Evolutionary conservation across 1,140 invertebrate genomes (phyloP).

Genomic region (Pogonomyrmex californicus): DNA sequence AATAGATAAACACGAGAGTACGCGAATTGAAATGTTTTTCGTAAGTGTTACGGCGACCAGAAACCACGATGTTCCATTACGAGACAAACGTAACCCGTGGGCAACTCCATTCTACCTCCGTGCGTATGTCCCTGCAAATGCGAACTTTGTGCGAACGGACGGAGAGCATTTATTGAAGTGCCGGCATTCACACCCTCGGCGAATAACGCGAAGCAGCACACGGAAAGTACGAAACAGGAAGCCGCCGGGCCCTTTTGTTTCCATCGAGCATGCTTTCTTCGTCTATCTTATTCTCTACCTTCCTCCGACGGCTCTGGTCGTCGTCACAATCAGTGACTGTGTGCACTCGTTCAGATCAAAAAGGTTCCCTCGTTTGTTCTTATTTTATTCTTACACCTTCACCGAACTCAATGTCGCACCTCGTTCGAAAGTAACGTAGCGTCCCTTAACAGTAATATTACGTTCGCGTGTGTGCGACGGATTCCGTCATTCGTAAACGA

Average conservation of each 20-base stretch:
- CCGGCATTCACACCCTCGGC: constrained; percentile 69
- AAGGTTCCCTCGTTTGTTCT: constrained; percentile 54
- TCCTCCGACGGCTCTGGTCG: background rate
- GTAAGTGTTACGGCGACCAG: background rate
- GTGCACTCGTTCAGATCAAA: constrained; percentile 61
- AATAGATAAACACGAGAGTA: background rate
- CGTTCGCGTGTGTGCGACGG: constrained; percentile 42
- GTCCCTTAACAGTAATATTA: constrained; percentile 68
- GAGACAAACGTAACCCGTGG: constrained; percentile 1
- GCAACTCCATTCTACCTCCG: constrained; percentile 1
- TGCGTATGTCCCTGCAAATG: background rate
- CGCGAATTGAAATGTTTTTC: background rate
- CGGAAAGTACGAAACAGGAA: constrained; percentile 63
- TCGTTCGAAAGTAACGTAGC: constrained; percentile 57
- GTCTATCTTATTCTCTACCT: constrained; percentile 10
- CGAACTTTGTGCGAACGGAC: constrained; percentile 8
- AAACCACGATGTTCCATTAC: constrained; percentile 5
- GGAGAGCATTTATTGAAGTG: constrained; percentile 71
- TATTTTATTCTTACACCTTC: constrained; percentile 60
- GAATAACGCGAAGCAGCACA: constrained; percentile 20
- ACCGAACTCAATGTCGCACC: background rate
- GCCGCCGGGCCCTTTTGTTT: constrained; percentile 67
- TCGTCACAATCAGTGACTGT: background rate
- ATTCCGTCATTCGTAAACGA: constrained; percentile 16
- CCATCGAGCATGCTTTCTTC: background rate